Evolutionary conservation across 2,113 vertebrate genomes (phyloP), one percentile per base, ranked within the genome.

Genomic region (Hiodon alosoides): DNA sequence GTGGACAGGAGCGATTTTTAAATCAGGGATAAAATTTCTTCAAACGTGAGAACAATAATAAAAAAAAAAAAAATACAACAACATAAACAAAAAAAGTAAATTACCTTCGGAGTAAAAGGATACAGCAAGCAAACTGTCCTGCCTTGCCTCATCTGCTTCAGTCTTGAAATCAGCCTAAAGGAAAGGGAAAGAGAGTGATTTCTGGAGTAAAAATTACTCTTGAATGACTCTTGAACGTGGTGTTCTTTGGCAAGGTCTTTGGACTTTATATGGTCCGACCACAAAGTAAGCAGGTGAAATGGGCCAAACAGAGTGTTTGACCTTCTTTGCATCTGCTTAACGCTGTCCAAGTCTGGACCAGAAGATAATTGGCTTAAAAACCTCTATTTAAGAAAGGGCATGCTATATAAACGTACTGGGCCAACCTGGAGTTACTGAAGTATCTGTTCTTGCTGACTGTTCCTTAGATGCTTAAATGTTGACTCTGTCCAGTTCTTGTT

Each of bases 271-370:
- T 67, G 7, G 47, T 47, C 13, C 54, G 31, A 54, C 16, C 67
- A 11, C 55, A 17, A 48, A 46, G 16, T 48, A 57, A 46, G 55
- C 70, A 17, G 48, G 58, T 31, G 55, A 76, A 1, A 0, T 5
- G 48, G 54, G 60, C 69, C 62, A 65, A 72, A 67, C 59, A 46
- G 76, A 66, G 51, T 61, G 54, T 2, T 0, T 78, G 65, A 6
- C 74, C 69, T 75, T 57, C 8, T 0, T 0, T 60, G n/a, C 46
- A 68, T 74, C 76, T 71, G 73, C 70, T 86, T 80, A 51, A 75
- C 3, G 67, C 62, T 71, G 79, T 66, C 54, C 70, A 79, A 48
- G 73, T 78, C 66, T 81, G 51, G 81, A 52, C 72, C 77, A 31
- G 4, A 0, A 0, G 16, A 46, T 83, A 81, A 77, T 64, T 67